These are phyloP conservation scores for Bagarius yarrelli DNA, from an alignment of 2,113 vertebrate species.

Conservation along the genomic window DNA sequence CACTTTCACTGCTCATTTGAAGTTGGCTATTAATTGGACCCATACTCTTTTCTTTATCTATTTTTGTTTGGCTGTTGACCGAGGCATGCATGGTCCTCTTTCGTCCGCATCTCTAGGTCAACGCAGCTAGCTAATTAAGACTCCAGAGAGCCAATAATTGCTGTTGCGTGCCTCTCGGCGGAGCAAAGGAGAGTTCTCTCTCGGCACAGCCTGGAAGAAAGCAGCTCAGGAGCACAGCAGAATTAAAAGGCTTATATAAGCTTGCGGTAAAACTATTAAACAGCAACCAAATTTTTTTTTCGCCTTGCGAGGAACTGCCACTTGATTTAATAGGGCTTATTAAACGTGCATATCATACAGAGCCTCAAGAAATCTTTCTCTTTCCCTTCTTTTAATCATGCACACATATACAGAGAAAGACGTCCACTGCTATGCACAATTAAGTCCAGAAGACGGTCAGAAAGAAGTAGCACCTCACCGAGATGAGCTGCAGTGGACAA, in stretches of 20 bases:
- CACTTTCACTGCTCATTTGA: slow-evolving; percentile 64
- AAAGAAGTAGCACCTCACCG: slow-evolving; percentile 56
- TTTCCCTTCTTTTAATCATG: slow-evolving; percentile 54
- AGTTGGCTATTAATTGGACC: slow-evolving; percentile 72
- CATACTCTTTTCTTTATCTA: slow-evolving; percentile 64
- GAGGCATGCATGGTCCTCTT: slow-evolving; percentile 69
- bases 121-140: slow-evolving; percentile 75
- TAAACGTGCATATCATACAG: slow-evolving; percentile 74
- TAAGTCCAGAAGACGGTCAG: slow-evolving; percentile 52
- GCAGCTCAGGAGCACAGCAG: slow-evolving; percentile 61
- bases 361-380: slow-evolving; percentile 52
- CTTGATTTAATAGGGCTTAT: slow-evolving; percentile 77
- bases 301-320: slow-evolving; percentile 70
- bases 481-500: slow-evolving; percentile 18
- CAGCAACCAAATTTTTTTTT: slow-evolving; percentile 68
- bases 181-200: slow-evolving; percentile 66
- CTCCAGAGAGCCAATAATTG: slow-evolving; percentile 77
- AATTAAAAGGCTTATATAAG: slow-evolving; percentile 75
- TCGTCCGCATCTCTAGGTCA: slow-evolving; percentile 69
- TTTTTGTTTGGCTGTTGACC: slow-evolving; percentile 77
- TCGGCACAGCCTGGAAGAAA: slow-evolving; percentile 66
- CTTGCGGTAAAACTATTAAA: slow-evolving; percentile 75
- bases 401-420: slow-evolving; percentile 19
- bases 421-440: slow-evolving; percentile 60
- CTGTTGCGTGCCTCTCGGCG: slow-evolving; percentile 70